Evolutionary conservation across 2,113 vertebrate genomes (phyloP).

Genomic region (Alectura lathami): DNA sequence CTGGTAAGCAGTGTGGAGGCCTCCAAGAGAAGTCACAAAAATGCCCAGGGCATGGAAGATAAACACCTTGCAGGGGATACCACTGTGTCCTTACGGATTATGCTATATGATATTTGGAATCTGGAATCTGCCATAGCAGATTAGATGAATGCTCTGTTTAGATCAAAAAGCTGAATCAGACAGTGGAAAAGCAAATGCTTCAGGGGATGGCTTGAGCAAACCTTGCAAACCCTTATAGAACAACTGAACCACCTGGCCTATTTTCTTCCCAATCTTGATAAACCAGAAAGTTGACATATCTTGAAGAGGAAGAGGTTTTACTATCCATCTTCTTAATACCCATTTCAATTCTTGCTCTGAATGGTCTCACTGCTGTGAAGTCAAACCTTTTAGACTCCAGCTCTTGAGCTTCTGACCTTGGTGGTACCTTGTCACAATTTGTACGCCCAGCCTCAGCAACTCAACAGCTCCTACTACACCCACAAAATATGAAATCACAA

Average conservation of each 20-base stretch:
- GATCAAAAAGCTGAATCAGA: neutral
- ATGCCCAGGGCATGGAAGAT: neutral
- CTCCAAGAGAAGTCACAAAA: neutral
- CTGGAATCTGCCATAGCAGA: conserved; percentile 5
- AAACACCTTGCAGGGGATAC: neutral
- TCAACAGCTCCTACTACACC: neutral
- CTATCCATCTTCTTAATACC: neutral
- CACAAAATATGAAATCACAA: neutral
- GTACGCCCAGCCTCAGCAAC: neutral
- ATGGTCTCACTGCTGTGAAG: neutral
- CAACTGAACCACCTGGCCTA: neutral
- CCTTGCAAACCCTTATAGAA: neutral
- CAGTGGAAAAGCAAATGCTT: neutral
- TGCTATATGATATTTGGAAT: neutral
- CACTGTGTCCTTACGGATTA: neutral
- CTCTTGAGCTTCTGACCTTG: neutral
- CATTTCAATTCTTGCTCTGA: neutral
- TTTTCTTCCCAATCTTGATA: neutral
- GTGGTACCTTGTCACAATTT: neutral
- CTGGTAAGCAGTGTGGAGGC: neutral
- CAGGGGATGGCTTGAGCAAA: neutral
- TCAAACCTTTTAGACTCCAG: neutral
- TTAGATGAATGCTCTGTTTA: neutral
- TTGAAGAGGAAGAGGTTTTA: neutral
- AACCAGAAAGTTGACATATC: neutral